Conservation (phyloP, 1,140 invertebrate genomes). For the Caerostris extrusa region DNA sequence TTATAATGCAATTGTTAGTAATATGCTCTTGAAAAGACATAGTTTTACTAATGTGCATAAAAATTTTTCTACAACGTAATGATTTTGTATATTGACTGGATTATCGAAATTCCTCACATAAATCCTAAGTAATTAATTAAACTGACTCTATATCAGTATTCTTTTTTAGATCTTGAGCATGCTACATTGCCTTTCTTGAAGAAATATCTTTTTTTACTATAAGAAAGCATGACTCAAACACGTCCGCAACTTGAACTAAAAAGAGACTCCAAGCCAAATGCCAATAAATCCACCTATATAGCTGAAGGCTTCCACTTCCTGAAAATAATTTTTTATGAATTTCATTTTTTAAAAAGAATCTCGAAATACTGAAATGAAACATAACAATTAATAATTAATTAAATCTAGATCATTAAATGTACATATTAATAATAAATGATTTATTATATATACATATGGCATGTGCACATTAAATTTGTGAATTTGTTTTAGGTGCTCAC, state of each 20-base stretch:
- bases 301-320: constrained; percentile 53
- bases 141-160: not conserved
- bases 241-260: constrained; percentile 30
- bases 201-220: constrained; percentile 30
- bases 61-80: too few relatives aligned
- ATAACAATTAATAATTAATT: not conserved
- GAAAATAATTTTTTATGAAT: not conserved
- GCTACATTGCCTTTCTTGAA: not conserved
- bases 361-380: not conserved
- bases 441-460: too few relatives aligned
- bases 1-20: too few relatives aligned
- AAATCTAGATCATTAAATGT: not conserved
- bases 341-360: not conserved
- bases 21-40: too few relatives aligned
- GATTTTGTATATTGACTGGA: too few relatives aligned
- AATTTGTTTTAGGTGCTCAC: too few relatives aligned
- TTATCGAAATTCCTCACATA: too few relatives aligned
- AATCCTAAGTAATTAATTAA: not conserved
- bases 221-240: not conserved
- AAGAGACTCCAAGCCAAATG: constrained; percentile 43
- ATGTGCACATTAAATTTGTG: too few relatives aligned
- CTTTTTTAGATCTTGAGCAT: not conserved
- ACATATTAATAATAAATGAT: too few relatives aligned
- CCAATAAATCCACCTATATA: constrained; percentile 56
- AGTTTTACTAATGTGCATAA: too few relatives aligned